Evolutionary conservation across 1,140 invertebrate genomes (phyloP).

Genomic region (Megathymus violae): DNA sequence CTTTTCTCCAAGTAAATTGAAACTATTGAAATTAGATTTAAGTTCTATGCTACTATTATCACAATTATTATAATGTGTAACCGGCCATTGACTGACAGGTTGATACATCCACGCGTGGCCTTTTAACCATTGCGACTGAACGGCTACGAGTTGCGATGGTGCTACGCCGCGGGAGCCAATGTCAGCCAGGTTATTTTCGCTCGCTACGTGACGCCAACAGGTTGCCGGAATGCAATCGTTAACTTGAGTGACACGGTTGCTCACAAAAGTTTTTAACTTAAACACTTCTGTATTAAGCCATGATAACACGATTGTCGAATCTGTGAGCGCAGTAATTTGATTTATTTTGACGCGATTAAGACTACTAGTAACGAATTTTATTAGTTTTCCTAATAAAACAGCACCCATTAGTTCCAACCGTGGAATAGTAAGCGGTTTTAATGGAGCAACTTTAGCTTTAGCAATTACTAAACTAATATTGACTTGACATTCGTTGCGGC

Average conservation of each 20-base stretch:
- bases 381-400: constrained; percentile 5
- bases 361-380: constrained; percentile 5
- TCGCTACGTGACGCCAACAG: constrained; percentile 49
- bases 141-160: constrained; percentile 25
- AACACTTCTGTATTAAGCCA: constrained; percentile 30
- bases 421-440: constrained; percentile 14
- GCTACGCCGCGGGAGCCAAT: constrained; percentile 39
- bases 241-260: constrained; percentile 51
- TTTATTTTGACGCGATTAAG: constrained; percentile 6
- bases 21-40: background rate
- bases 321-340: background rate
- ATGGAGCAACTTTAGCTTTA: constrained; percentile 11
- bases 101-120: constrained; percentile 20
- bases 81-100: constrained; percentile 3
- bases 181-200: constrained; percentile 52
- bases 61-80: background rate
- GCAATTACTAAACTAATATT: constrained; percentile 1
- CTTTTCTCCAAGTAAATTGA: background rate
- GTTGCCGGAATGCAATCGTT: constrained; percentile 37
- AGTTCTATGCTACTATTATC: background rate
- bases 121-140: background rate
- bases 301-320: constrained; percentile 25
- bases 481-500: background rate
- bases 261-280: constrained; percentile 53
- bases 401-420: constrained; percentile 11